These are phyloP conservation scores for Heterodera schachtii DNA, from an alignment of 1,140 invertebrate genomes.

Conservation along the genomic window DNA sequence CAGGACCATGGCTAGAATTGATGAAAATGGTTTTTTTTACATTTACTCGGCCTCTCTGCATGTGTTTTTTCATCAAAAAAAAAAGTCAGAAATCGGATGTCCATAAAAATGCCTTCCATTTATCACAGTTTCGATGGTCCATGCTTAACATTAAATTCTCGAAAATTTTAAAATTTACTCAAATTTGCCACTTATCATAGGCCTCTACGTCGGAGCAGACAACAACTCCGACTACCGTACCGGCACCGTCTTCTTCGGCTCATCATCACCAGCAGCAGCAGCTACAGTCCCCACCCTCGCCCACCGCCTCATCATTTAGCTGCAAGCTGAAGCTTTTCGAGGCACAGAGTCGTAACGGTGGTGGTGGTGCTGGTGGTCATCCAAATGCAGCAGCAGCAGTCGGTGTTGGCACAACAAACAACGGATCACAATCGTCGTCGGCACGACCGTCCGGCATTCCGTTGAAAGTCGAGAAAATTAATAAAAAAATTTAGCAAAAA, in stretches of 20 bases:
- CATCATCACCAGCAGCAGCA: constrained; percentile 5
- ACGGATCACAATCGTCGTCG: background rate
- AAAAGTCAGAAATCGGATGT: too few species aligned
- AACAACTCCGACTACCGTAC: background rate
- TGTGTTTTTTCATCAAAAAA: too few species aligned
- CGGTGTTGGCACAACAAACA: too few species aligned
- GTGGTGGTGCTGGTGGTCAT: background rate
- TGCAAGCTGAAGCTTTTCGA: constrained; percentile 28
- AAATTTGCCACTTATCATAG: background rate
- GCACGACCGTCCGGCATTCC: constrained; percentile 32
- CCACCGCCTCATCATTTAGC: constrained; percentile 30
- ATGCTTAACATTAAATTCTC: too few species aligned
- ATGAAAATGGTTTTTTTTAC: too few species aligned
- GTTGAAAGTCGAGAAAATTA: background rate
- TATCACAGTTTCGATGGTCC: too few species aligned
- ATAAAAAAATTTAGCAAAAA: too few species aligned
- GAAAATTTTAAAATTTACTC: background rate
- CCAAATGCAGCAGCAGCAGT: background rate
- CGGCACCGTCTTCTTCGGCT: background rate
- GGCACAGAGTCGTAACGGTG: background rate
- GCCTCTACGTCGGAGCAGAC: background rate
- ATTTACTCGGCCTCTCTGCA: too few species aligned
- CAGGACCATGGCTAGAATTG: too few species aligned
- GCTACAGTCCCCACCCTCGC: background rate
- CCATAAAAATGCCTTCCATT: too few species aligned